Evolutionary conservation across 2,113 vertebrate genomes (phyloP).

Genomic region (Phrynocephalus versicolor): DNA sequence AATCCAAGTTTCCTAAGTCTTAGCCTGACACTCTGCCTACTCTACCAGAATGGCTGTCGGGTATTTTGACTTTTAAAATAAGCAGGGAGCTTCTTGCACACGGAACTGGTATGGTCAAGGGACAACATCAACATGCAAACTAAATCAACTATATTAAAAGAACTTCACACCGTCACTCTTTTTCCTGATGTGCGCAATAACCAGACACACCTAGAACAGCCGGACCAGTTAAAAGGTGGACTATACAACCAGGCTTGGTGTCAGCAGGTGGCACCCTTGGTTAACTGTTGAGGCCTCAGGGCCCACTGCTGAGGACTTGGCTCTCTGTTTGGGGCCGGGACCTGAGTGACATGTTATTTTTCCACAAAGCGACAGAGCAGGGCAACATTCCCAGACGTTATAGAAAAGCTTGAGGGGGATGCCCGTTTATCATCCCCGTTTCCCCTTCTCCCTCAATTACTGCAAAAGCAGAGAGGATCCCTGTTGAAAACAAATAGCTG

Average conservation of each 20-base stretch:
- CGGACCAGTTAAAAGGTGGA: neutral
- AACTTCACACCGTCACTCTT: neutral
- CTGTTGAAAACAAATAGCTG: neutral
- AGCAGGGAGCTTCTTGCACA: too few relatives aligned
- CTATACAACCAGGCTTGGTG: neutral
- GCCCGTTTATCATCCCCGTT: neutral
- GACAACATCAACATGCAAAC: neutral
- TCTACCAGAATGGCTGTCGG: too few relatives aligned
- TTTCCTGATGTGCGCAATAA: neutral
- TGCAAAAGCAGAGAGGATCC: slow-evolving; percentile 17
- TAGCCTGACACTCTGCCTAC: too few relatives aligned
- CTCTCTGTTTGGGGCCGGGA: neutral
- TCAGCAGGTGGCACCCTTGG: neutral
- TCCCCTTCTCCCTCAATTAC: neutral
- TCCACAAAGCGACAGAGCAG: neutral
- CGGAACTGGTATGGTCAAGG: neutral
- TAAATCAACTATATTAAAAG: neutral
- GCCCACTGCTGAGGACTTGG: neutral
- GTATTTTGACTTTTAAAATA: too few relatives aligned
- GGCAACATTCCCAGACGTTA: neutral
- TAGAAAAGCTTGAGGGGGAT: too few relatives aligned
- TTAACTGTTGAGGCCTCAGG: neutral
- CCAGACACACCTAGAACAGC: neutral
- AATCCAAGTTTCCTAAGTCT: too few relatives aligned
- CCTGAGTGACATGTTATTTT: neutral